phyloP scores from a whole-genome alignment of 2,797 vertebrate genomes.

The Ptychobarbus kaznakovi region DNA sequence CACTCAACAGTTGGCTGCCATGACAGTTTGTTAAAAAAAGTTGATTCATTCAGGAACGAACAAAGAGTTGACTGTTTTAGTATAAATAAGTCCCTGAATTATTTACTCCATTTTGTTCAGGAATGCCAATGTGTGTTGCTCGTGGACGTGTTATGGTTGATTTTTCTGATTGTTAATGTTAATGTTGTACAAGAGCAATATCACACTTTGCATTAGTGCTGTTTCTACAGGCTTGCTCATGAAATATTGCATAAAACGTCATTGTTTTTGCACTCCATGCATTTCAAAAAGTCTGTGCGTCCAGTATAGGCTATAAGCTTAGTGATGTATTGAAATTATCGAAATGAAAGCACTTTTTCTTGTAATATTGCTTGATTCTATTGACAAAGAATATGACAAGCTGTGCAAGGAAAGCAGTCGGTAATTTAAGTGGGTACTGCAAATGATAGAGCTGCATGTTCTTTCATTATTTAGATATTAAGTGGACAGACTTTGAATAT shows the following conservation, averaged over 20 bases:
- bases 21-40: neutral
- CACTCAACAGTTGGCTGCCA: neutral
- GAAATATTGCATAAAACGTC: neutral
- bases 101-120: neutral
- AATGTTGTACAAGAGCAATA: neutral
- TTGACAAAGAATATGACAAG: neutral
- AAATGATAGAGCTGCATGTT: neutral
- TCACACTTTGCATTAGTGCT: neutral
- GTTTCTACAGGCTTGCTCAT: neutral
- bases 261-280: neutral
- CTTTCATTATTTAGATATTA: slow-evolving; percentile 4
- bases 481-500: neutral
- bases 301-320: neutral
- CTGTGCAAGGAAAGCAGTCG: neutral
- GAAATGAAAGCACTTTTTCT: neutral
- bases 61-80: neutral
- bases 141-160: neutral
- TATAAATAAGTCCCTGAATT: neutral
- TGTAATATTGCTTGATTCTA: neutral
- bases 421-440: neutral
- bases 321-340: neutral
- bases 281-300: neutral
- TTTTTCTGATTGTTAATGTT: neutral
- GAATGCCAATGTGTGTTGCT: neutral
- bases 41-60: neutral